These are phyloP conservation scores for Chirona hameri DNA, from an alignment of 2,888 invertebrate species.

Conservation along the genomic window DNA sequence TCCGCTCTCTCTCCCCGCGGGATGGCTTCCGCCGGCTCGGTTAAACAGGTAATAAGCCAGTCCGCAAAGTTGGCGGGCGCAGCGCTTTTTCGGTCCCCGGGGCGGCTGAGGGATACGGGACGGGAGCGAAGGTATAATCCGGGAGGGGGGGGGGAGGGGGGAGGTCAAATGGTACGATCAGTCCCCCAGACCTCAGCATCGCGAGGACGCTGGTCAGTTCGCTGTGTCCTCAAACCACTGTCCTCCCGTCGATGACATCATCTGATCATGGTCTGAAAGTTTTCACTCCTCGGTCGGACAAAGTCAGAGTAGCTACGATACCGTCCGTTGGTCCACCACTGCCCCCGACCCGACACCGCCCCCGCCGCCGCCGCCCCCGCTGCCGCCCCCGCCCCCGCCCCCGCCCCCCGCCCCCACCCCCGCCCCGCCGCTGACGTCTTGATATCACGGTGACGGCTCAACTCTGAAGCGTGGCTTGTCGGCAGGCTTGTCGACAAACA, in stretches of 20 bases:
- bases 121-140: neutral
- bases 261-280: no score
- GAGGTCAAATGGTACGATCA: neutral
- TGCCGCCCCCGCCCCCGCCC: neutral
- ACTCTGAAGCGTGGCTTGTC: neutral
- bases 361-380: neutral
- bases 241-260: no score
- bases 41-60: conserved; percentile 23
- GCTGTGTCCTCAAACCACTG: no score
- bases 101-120: neutral
- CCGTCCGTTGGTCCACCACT: no score
- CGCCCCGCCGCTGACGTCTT: neutral
- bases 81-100: neutral
- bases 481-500: neutral
- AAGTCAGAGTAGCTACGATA: no score
- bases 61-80: neutral
- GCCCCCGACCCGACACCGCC: neutral
- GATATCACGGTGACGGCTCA: neutral
- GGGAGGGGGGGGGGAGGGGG: neutral
- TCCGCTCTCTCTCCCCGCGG: neutral
- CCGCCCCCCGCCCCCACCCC: neutral
- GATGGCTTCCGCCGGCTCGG: neutral
- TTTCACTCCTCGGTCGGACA: no score
- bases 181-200: neutral
- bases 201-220: no score